Conservation (phyloP, 2,113 vertebrate species). For the Megaceryle torquata region DNA sequence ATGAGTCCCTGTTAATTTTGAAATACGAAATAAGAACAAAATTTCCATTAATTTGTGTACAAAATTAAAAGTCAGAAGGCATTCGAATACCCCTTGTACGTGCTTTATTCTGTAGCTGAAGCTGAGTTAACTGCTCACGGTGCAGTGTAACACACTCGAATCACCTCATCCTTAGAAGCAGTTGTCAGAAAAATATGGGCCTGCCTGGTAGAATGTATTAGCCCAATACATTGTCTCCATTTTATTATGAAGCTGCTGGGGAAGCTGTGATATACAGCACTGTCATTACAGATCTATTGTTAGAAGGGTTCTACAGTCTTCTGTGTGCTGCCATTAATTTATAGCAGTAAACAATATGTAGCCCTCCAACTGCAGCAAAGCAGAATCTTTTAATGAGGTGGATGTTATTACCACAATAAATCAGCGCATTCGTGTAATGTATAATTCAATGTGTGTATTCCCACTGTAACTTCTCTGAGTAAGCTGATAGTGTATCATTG, state of each 20-base stretch:
- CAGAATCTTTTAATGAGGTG: constrained; percentile 98
- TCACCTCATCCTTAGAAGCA: constrained; percentile 84
- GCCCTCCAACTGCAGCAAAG: constrained; percentile 83
- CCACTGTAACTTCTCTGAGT: constrained; percentile 92
- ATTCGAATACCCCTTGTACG: background rate
- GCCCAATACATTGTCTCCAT: constrained; percentile 87
- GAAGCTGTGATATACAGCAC: constrained; percentile 90
- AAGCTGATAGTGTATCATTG: constrained; percentile 97
- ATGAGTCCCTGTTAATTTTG: background rate
- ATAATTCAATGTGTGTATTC: constrained; percentile 99
- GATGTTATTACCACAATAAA: constrained; percentile 99
- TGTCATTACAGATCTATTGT: constrained; percentile 89
- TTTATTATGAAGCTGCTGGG: constrained; percentile 84
- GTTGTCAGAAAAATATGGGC: constrained; percentile 87
- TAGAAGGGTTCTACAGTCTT: constrained; percentile 84
- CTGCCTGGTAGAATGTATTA: constrained; percentile 86
- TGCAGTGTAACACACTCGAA: constrained; percentile 79
- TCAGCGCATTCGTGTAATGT: constrained; percentile 97
- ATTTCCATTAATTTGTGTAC: background rate
- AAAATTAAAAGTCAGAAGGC: constrained; percentile 21
- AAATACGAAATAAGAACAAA: background rate
- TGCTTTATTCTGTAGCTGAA: constrained; percentile 45
- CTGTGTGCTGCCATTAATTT: constrained; percentile 87
- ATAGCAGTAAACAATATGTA: constrained; percentile 95
- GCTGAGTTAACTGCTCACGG: constrained; percentile 73